Conservation (phyloP, 2,888 invertebrate genomes). For the Creontiades dilutus region DNA sequence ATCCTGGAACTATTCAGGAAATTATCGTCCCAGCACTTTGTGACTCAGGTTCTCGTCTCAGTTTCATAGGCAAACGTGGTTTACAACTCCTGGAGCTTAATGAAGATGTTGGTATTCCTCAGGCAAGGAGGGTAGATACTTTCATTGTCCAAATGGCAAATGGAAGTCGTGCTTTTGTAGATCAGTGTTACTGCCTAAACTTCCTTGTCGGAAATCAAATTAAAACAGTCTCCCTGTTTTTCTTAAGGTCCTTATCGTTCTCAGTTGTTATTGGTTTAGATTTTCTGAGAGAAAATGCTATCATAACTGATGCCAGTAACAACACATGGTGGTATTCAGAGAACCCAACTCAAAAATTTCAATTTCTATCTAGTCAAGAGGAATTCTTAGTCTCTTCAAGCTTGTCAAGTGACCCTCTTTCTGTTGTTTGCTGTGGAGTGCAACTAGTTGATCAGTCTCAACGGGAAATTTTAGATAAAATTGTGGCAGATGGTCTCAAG, state of each 20-base stretch:
- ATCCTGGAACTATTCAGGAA: no score
- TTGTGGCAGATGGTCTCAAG: not conserved
- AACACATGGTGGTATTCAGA: not conserved
- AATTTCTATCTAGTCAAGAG: not conserved
- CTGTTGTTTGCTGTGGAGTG: constrained; percentile 6
- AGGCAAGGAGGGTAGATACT: no score
- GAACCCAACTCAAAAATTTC: not conserved
- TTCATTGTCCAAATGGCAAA: constrained; percentile 44
- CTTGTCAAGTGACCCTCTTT: not conserved
- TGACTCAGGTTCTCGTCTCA: no score
- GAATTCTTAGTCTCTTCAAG: no score
- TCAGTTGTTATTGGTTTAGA: not conserved
- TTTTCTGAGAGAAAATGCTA: not conserved
- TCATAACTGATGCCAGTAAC: constrained; percentile 37
- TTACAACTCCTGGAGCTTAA: no score
- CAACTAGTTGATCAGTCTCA: not conserved
- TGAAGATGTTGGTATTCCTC: no score
- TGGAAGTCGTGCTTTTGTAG: not conserved
- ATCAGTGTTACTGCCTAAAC: not conserved
- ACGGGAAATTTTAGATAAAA: not conserved
- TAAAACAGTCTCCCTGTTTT: not conserved
- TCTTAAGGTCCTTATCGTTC: not conserved
- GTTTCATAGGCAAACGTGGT: no score
- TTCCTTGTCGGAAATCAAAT: not conserved
- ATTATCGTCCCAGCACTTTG: no score